A percentile compares a stretch with the other conserved stretches of the same genome.
Conservation (phyloP, 2,888 invertebrate species). For the Macrophya annulata region DNA sequence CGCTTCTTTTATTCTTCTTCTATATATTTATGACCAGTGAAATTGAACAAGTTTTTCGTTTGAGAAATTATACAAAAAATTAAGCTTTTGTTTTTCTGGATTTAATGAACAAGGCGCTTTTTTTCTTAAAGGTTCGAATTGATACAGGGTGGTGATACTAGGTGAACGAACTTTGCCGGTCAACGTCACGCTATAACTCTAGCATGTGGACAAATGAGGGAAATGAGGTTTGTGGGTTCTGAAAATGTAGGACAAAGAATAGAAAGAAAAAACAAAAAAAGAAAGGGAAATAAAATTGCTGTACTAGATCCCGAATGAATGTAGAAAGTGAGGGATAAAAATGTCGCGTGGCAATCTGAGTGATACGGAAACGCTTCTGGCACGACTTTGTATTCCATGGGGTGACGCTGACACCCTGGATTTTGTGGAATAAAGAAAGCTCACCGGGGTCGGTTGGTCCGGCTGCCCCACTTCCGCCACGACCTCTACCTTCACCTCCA, state of each 20-base stretch:
- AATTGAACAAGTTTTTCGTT: not conserved
- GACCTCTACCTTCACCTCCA: slow-evolving; percentile 19
- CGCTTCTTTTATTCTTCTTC: not conserved
- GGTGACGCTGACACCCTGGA: slow-evolving; percentile 41
- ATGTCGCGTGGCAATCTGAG: slow-evolving; percentile 30
- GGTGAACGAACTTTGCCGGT: not conserved
- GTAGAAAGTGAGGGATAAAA: slow-evolving; percentile 10
- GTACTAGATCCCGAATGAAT: not conserved
- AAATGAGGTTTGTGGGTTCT: not conserved
- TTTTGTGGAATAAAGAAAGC: slow-evolving; percentile 44
- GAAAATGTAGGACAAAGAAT: not conserved
- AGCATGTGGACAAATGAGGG: not conserved
- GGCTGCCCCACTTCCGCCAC: slow-evolving; percentile 28
- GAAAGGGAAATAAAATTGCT: not conserved
- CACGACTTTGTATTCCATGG: slow-evolving; percentile 31
- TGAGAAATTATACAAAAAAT: not conserved
- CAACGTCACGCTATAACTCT: not conserved
- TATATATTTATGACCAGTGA: not conserved
- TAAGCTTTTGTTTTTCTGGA: not conserved
- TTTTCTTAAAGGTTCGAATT: not conserved
- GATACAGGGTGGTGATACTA: not conserved
- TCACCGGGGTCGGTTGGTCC: slow-evolving; percentile 22
- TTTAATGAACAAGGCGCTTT: not conserved
- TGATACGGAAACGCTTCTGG: slow-evolving; percentile 3
- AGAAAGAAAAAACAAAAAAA: not conserved